Conservation (phyloP, 2,797 vertebrate species). For the Lemur catta region DNA sequence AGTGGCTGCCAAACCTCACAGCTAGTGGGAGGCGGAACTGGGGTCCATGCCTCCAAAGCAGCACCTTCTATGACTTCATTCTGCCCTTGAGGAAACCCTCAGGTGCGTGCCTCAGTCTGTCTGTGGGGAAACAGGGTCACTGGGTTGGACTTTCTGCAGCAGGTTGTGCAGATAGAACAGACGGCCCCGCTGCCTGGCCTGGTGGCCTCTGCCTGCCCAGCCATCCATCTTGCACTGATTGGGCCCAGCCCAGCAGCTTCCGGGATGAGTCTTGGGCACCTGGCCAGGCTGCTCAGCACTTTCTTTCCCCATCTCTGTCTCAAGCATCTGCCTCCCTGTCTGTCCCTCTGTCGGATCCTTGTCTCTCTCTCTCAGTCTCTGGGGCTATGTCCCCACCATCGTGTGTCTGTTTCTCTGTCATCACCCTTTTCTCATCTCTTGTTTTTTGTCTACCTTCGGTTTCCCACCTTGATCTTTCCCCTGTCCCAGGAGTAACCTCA, state of each 20-base stretch:
- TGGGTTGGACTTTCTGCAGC: not conserved
- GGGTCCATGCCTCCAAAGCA: not conserved
- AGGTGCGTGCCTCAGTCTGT: not conserved
- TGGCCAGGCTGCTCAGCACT: constrained; percentile 31
- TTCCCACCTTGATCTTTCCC: not conserved
- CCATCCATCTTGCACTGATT: constrained; percentile 20
- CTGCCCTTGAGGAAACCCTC: not conserved
- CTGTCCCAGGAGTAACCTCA: not conserved
- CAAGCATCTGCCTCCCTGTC: constrained; percentile 20
- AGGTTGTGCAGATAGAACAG: not conserved
- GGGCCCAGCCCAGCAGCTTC: constrained; percentile 56
- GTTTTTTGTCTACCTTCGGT: not conserved
- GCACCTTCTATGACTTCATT: not conserved
- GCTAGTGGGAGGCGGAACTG: not conserved
- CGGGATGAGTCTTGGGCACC: not conserved
- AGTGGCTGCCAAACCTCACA: not conserved
- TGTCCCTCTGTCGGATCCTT: not conserved
- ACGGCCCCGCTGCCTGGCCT: not conserved
- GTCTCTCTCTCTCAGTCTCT: not conserved
- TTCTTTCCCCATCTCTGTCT: constrained; percentile 3
- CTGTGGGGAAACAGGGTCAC: not conserved
- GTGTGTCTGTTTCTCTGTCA: not conserved
- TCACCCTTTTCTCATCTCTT: not conserved
- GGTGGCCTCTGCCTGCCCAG: constrained; percentile 27
- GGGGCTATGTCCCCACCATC: not conserved